These are phyloP conservation scores for Dasypus novemcinctus DNA, from an alignment of 2,113 vertebrate genomes.

Conservation along the genomic window DNA sequence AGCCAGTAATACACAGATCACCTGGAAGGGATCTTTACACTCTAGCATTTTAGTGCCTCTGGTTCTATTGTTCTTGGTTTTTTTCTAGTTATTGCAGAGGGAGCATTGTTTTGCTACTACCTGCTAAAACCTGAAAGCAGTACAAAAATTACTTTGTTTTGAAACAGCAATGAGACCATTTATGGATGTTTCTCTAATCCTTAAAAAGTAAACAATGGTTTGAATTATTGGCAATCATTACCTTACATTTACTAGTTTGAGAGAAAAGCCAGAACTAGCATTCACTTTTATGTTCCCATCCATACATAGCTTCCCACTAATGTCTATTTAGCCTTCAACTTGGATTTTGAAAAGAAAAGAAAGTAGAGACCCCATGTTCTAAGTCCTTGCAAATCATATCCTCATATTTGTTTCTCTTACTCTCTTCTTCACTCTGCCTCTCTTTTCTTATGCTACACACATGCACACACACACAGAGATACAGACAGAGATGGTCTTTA, in stretches of 20 bases:
- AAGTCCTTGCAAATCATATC: not conserved
- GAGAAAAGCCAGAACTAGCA: not conserved
- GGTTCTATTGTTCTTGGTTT: not conserved
- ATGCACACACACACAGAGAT: not conserved
- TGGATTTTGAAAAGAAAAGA: not conserved
- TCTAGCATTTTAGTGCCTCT: not conserved
- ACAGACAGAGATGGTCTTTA: not conserved
- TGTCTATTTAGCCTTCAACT: not conserved
- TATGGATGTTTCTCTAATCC: not conserved
- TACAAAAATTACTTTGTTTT: not conserved
- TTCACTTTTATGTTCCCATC: not conserved
- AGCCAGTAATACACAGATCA: not conserved
- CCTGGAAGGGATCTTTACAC: not conserved
- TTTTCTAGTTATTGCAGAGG: not conserved
- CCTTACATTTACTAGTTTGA: not conserved
- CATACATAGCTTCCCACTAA: not conserved
- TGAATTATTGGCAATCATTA: not conserved
- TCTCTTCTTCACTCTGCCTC: not conserved
- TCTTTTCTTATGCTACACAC: too few species aligned
- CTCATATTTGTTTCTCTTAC: not conserved
- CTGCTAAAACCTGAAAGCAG: not conserved
- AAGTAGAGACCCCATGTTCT: not conserved
- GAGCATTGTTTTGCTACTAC: not conserved
- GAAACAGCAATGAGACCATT: not conserved
- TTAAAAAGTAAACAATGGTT: not conserved